Percentiles rank a stretch among this genome's conserved stretches.
Conservation (phyloP, 2,797 vertebrate species). For the Morus bassanus region DNA sequence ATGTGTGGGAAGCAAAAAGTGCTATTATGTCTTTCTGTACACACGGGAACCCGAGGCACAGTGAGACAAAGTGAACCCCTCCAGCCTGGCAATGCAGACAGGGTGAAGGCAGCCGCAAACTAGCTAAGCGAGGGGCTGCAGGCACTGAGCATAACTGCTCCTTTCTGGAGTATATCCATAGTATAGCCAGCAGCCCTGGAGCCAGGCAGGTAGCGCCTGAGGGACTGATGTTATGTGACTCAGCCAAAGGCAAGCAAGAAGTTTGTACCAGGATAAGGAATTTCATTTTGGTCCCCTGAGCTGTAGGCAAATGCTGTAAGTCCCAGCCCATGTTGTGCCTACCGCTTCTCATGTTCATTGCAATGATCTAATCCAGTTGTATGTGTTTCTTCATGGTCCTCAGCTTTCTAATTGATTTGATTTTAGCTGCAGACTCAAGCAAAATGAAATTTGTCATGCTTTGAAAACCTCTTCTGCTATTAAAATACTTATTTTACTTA, state of each 20-base stretch:
- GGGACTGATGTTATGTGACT: background rate
- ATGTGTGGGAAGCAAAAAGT: background rate
- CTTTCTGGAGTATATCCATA: background rate
- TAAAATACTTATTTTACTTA: background rate
- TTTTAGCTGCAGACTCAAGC: background rate
- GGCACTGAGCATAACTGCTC: background rate
- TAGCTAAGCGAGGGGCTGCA: background rate
- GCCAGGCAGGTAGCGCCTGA: background rate
- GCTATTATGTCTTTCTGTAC: background rate
- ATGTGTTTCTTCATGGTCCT: background rate
- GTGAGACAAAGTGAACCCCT: background rate
- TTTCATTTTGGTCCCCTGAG: background rate
- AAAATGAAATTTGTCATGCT: background rate
- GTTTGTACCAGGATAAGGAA: background rate
- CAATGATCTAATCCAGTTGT: background rate
- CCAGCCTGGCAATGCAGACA: background rate
- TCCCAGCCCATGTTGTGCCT: background rate
- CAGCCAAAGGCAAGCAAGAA: background rate
- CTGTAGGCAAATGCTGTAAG: background rate
- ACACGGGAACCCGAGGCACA: fast-evolving
- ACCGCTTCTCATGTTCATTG: background rate
- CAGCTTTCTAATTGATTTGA: background rate
- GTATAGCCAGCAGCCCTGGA: background rate
- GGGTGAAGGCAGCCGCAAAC: background rate
- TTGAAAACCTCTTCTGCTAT: background rate